A percentile compares a stretch with the other conserved stretches of the same genome.
Conservation (phyloP, 2,888 invertebrate species). For the Metopia argyrocephala region DNA sequence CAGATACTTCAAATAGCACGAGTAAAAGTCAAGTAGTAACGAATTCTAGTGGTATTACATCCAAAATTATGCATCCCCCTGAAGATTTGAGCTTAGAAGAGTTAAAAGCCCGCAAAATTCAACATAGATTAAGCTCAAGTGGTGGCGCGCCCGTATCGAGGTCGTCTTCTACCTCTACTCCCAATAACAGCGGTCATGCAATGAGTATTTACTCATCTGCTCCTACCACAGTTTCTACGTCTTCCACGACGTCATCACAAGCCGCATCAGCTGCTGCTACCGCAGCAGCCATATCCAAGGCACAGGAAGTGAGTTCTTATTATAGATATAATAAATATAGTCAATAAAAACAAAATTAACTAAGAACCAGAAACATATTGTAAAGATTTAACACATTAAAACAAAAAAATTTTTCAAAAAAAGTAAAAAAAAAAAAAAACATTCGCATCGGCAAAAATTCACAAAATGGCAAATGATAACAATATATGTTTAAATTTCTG, state of each 20-base stretch:
- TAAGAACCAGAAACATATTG: constrained; percentile 55
- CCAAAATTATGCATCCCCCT: constrained; percentile 94
- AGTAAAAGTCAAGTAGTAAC: constrained; percentile 78
- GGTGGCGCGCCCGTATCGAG: constrained; percentile 32
- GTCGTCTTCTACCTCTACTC: constrained; percentile 54
- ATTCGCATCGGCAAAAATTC: constrained; percentile 63
- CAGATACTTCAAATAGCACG: constrained; percentile 65
- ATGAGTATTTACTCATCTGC: constrained; percentile 54
- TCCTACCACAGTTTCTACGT: constrained; percentile 71
- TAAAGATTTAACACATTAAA: constrained; percentile 47
- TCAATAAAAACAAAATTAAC: constrained; percentile 72
- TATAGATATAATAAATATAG: constrained; percentile 78
- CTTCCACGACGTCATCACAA: constrained; percentile 74
- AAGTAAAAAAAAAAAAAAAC: constrained; percentile 33
- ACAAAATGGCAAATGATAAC: constrained; percentile 47
- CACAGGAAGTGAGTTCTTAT: constrained; percentile 79
- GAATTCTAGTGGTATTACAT: constrained; percentile 89
- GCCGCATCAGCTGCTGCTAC: constrained; percentile 79
- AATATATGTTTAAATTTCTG: no score
- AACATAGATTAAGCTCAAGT: constrained; percentile 78
- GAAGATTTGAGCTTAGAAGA: constrained; percentile 95
- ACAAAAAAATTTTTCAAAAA: constrained; percentile 39
- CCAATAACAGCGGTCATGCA: constrained; percentile 51
- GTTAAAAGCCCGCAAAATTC: constrained; percentile 83
- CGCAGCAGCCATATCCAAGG: constrained; percentile 77